Evolutionary conservation across 1,140 invertebrate genomes (phyloP).

Genomic region (Magallana ariakensis): DNA sequence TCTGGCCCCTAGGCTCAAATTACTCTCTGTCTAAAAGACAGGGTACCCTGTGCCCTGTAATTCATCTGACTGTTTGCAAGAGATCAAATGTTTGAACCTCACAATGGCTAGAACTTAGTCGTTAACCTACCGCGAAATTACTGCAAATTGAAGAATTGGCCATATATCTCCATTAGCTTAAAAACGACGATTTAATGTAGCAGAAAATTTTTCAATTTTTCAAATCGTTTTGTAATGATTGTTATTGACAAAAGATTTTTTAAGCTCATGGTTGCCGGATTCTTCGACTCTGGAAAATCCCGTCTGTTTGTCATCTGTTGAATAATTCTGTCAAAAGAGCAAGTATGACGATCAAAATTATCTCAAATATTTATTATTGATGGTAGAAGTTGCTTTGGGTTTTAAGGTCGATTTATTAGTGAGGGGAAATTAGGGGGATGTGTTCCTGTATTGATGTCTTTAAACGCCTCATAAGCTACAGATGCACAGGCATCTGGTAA

Average conservation of each 20-base stretch:
- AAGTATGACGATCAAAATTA: neutral
- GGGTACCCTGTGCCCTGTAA: neutral
- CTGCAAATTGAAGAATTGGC: neutral
- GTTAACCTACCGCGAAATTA: constrained; percentile 17
- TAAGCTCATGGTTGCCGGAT: neutral
- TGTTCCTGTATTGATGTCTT: neutral
- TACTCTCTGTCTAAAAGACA: neutral
- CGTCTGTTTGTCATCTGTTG: neutral
- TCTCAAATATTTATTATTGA: constrained; percentile 14
- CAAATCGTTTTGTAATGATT: constrained; percentile 15
- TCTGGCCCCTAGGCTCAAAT: no score
- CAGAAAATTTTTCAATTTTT: constrained; percentile 23
- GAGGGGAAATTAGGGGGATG: neutral
- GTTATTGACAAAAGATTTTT: constrained; percentile 3
- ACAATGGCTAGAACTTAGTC: neutral
- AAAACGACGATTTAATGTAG: constrained; percentile 2
- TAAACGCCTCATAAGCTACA: constrained; percentile 5
- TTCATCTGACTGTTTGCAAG: neutral
- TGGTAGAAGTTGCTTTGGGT: neutral
- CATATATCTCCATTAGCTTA: neutral
- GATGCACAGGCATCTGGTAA: neutral
- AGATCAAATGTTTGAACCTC: constrained; percentile 12
- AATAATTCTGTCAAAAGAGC: constrained; percentile 18
- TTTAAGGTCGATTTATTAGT: constrained; percentile 19
- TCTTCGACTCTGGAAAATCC: neutral